Percentiles rank a stretch among this genome's conserved stretches.
phyloP scores from a whole-genome alignment of 2,888 invertebrate genomes.

The Resseliella maxima region DNA sequence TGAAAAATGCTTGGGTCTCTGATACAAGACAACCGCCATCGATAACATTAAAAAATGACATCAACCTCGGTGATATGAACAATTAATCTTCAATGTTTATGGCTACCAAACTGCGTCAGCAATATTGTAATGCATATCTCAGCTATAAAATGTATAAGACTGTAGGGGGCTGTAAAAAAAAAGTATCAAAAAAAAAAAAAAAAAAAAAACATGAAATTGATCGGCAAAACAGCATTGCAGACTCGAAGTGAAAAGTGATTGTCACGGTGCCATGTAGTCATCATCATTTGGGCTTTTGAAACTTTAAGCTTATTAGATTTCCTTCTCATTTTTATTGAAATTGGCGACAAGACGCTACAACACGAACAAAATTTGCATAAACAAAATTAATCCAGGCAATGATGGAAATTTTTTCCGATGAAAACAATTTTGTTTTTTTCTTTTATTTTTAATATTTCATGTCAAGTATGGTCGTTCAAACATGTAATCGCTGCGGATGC shows the following conservation, averaged over 20 bases:
- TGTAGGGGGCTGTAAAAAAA: not conserved
- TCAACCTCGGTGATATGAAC: not conserved
- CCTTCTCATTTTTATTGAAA: not conserved
- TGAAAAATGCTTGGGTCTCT: not conserved
- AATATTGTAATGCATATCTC: not conserved
- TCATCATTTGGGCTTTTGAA: not conserved
- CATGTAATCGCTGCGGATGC: too few relatives aligned
- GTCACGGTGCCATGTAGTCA: not conserved
- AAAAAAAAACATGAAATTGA: not conserved
- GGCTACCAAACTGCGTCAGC: not conserved
- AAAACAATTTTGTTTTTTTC: too few relatives aligned
- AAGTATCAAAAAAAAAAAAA: not conserved
- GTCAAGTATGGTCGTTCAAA: not conserved
- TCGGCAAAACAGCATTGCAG: not conserved
- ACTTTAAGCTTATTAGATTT: slow-evolving; percentile 42
- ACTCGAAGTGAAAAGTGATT: not conserved
- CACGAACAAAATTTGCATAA: not conserved
- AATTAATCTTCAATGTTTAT: slow-evolving; percentile 17
- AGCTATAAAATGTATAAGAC: too few relatives aligned
- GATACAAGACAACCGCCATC: not conserved
- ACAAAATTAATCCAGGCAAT: not conserved
- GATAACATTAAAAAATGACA: not conserved
- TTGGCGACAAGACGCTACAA: not conserved
- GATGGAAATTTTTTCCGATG: not conserved
- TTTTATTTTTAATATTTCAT: too few relatives aligned